phyloP scores from a whole-genome alignment of 2,113 vertebrate genomes.

The Dicentrarchus labrax region DNA sequence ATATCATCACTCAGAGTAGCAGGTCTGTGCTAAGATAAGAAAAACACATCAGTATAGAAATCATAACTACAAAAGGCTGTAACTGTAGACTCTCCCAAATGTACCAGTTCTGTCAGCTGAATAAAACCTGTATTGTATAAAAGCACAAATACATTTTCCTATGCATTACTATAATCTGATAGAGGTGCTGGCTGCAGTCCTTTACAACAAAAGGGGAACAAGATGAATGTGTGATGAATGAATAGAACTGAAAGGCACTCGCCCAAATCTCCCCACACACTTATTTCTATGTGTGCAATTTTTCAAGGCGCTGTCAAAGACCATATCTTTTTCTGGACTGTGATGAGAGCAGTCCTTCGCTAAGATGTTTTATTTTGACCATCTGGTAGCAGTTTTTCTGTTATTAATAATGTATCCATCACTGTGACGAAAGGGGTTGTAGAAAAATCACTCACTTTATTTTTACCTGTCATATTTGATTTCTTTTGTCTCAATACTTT shows the following conservation, averaged over 20 bases:
- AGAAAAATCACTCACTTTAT: neutral
- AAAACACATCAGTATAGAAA: neutral
- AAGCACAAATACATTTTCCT: constrained; percentile 13
- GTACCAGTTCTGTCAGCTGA: neutral
- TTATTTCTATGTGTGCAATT: neutral
- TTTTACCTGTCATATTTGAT: neutral
- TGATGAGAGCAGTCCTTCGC: neutral
- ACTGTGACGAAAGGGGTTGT: neutral
- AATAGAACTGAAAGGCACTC: constrained; percentile 6
- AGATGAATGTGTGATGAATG: constrained; percentile 38
- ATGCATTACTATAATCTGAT: constrained; percentile 34
- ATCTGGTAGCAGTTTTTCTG: neutral
- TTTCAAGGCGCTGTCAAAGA: constrained; percentile 16
- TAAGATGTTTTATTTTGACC: constrained; percentile 6
- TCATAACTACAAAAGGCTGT: neutral
- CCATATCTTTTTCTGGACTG: constrained; percentile 10
- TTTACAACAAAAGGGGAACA: constrained; percentile 20
- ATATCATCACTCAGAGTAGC: neutral
- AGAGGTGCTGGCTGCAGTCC: constrained; percentile 8
- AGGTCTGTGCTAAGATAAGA: neutral
- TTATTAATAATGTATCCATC: neutral
- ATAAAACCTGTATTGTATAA: neutral
- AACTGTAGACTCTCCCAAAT: neutral
- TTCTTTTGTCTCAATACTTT: neutral
- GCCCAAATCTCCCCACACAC: neutral